A percentile compares a stretch with the other conserved stretches of the same genome.
Evolutionary conservation across 2,888 invertebrate species (phyloP).

Genomic region (Diabrotica balteata): DNA sequence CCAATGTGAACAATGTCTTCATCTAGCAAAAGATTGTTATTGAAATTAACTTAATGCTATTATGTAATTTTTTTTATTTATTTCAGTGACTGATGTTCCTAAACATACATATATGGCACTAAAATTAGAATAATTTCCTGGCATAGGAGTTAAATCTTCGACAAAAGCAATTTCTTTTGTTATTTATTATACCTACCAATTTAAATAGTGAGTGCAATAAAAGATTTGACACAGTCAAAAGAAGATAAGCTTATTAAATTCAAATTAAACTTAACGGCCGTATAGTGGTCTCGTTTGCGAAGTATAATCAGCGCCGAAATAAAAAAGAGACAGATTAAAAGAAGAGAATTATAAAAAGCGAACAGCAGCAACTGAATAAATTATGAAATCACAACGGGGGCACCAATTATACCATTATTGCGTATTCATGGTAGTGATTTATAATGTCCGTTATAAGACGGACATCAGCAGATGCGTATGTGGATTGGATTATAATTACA

Average conservation of each 20-base stretch:
- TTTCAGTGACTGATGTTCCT: too few relatives aligned
- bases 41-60: too few relatives aligned
- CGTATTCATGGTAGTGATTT: constrained; percentile 44
- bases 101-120: too few relatives aligned
- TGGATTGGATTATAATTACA: constrained; percentile 41
- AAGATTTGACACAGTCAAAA: constrained; percentile 1
- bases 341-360: constrained; percentile 7
- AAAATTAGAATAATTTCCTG: too few relatives aligned
- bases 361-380: constrained; percentile 37
- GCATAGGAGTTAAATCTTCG: too few relatives aligned
- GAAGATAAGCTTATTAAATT: constrained; percentile 7
- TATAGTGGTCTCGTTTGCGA: constrained; percentile 8
- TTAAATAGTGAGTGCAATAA: neutral
- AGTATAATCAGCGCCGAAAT: constrained; percentile 8
- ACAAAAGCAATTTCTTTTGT: neutral
- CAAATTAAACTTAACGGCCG: constrained; percentile 5
- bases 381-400: constrained; percentile 43
- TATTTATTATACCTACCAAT: constrained; percentile 6
- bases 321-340: constrained; percentile 1
- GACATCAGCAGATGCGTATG: constrained; percentile 38
- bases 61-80: too few relatives aligned
- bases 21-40: too few relatives aligned
- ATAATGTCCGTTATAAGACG: constrained; percentile 33
- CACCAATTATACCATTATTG: constrained; percentile 45
- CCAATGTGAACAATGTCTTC: too few relatives aligned